Conservation (phyloP, 2,113 vertebrate genomes). For the Mustela nigripes region DNA sequence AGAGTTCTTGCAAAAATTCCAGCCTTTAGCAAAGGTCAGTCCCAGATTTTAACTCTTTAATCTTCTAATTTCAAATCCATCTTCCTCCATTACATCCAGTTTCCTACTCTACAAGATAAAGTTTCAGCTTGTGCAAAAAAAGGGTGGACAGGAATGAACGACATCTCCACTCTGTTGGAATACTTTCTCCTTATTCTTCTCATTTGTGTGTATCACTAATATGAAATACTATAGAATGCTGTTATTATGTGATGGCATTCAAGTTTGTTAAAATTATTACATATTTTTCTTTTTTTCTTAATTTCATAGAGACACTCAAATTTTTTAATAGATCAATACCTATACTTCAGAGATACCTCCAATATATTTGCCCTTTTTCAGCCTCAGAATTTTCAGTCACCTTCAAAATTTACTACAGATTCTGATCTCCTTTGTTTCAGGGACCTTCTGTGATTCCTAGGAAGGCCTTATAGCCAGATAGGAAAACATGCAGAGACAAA, state of each 20-base stretch:
- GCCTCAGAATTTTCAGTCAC: background rate
- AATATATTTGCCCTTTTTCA: background rate
- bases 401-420: background rate
- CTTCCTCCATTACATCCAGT: background rate
- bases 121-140: background rate
- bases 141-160: rapidly evolving
- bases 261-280: background rate
- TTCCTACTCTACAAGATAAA: background rate
- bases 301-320: background rate
- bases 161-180: background rate
- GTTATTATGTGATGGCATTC: background rate
- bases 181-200: background rate
- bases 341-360: background rate
- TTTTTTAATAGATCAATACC: background rate
- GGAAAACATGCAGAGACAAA: background rate
- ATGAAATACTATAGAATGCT: background rate
- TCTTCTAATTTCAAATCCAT: background rate
- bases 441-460: background rate
- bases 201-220: background rate
- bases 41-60: background rate
- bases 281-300: background rate
- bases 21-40: background rate
- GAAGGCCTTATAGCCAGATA: background rate
- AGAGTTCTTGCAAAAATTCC: background rate
- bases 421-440: background rate